phyloP scores from a whole-genome alignment of 2,888 invertebrate genomes.

The Omphaloscelis lunosa region DNA sequence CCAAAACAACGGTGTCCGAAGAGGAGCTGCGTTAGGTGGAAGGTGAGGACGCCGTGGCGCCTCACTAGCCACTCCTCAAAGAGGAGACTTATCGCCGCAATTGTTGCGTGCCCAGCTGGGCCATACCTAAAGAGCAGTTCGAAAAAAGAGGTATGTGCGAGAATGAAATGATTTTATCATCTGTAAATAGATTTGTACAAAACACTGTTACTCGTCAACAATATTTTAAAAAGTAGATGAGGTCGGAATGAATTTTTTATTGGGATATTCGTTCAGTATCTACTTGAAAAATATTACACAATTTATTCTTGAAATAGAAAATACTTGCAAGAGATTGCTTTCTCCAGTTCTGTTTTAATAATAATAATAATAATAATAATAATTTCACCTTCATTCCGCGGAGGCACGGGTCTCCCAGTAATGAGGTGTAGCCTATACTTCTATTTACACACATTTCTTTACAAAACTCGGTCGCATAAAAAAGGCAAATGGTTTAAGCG shows the following conservation, averaged over 20 bases:
- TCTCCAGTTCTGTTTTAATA: background rate
- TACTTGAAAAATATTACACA: background rate
- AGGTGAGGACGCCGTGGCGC: no score
- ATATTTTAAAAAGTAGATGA: no score
- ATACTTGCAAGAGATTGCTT: background rate
- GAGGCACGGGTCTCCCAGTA: conserved; percentile 68
- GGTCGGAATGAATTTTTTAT: background rate
- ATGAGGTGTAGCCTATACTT: conserved; percentile 76
- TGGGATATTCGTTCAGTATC: background rate
- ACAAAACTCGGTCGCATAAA: conserved; percentile 63
- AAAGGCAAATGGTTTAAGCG: conserved; percentile 64
- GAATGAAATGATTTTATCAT: no score
- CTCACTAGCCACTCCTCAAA: no score
- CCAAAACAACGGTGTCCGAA: no score
- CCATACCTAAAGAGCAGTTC: no score
- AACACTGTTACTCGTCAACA: no score
- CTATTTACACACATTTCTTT: conserved; percentile 78
- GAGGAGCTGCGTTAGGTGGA: no score
- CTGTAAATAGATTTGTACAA: no score
- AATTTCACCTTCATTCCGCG: conserved; percentile 78
- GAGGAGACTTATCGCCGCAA: no score
- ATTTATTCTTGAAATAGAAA: background rate
- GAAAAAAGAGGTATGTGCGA: background rate
- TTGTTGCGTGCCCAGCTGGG: no score
- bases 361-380: no score